A percentile compares a stretch with the other conserved stretches of the same genome.
These are phyloP conservation scores for Vulpes lagopus DNA, from an alignment of 2,113 vertebrate genomes.

Conservation along the genomic window DNA sequence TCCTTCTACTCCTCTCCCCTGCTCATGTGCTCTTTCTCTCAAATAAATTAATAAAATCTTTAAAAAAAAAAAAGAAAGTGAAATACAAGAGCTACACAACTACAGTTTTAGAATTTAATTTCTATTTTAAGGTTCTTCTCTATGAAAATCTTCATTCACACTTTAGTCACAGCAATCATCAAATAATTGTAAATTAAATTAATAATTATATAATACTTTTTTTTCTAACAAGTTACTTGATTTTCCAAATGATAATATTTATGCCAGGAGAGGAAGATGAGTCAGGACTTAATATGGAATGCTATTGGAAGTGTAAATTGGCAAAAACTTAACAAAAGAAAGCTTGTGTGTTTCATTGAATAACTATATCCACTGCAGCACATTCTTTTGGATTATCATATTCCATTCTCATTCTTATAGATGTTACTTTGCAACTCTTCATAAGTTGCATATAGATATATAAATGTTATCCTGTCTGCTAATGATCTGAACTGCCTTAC, in stretches of 20 bases:
- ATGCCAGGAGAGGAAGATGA: background rate
- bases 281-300: background rate
- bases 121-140: background rate
- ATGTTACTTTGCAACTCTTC: background rate
- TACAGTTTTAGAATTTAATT: conserved; percentile 46
- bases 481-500: background rate
- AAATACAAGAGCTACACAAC: background rate
- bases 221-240: background rate
- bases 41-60: too few relatives aligned
- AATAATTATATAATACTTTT: background rate
- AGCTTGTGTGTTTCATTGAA: background rate
- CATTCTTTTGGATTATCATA: background rate
- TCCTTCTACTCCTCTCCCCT: too few relatives aligned
- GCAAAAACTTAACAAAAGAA: background rate
- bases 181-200: conserved; percentile 10
- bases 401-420: background rate
- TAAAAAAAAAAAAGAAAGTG: background rate
- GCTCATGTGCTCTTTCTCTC: too few relatives aligned
- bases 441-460: background rate
- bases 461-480: background rate
- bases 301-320: background rate
- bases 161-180: background rate
- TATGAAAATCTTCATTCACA: background rate
- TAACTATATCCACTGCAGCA: background rate
- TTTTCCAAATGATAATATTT: conserved; percentile 21